Conservation (phyloP, 2,113 vertebrate genomes). For the Canis aureus region DNA sequence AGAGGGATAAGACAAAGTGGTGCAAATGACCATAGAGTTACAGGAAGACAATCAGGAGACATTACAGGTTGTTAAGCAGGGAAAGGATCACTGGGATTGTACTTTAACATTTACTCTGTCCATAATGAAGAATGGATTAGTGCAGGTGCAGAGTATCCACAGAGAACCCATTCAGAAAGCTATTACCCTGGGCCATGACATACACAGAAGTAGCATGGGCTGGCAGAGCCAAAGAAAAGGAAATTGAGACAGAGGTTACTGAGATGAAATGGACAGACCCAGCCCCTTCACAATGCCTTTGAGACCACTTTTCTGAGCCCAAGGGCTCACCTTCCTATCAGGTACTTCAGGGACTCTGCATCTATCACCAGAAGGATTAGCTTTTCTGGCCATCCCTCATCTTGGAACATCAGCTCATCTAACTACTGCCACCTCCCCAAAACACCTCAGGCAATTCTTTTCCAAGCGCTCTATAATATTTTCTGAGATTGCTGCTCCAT, state of each 20-base stretch:
- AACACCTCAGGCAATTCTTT: neutral
- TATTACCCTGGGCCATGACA: neutral
- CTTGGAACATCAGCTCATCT: neutral
- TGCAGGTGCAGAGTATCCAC: neutral
- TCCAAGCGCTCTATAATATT: neutral
- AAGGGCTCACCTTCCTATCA: neutral
- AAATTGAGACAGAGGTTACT: neutral
- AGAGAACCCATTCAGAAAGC: neutral
- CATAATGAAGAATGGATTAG: neutral
- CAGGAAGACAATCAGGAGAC: neutral
- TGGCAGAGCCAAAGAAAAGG: neutral
- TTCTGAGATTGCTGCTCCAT: neutral
- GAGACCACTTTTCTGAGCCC: neutral
- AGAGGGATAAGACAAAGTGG: neutral
- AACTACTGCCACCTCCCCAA: neutral
- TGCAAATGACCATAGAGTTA: rapidly evolving
- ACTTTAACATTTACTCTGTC: neutral
- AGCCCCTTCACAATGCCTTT: neutral
- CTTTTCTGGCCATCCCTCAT: neutral
- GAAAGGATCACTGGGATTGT: neutral
- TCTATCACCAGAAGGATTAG: neutral
- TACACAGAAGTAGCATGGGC: neutral
- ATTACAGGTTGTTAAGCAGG: neutral
- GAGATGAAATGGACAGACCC: neutral
- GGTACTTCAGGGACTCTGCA: neutral